Percentiles rank a stretch among this genome's conserved stretches.
phyloP scores from a whole-genome alignment of 2,888 invertebrate genomes.

The Volucella zonaria region DNA sequence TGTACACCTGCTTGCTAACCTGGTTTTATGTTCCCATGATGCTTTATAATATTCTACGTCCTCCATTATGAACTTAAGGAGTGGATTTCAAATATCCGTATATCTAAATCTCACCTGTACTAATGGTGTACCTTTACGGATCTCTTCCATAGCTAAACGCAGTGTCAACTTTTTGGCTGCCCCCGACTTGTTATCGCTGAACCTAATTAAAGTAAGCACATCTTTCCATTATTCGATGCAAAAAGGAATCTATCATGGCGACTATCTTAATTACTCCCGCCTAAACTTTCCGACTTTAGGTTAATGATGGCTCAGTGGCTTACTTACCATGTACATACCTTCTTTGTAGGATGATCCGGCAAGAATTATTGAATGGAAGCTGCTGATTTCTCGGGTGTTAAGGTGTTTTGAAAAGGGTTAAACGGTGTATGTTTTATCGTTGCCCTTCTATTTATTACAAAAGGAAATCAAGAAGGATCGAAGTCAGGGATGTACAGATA shows the following conservation, averaged over 20 bases:
- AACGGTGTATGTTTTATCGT: conserved; percentile 62
- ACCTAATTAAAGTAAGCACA: conserved; percentile 67
- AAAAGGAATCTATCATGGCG: conserved; percentile 59
- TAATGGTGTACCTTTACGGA: not conserved
- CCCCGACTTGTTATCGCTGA: conserved; percentile 55
- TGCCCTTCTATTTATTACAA: conserved; percentile 35
- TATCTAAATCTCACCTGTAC: conserved; percentile 18
- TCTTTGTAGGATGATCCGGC: conserved; percentile 16
- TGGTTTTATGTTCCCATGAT: conserved; percentile 7
- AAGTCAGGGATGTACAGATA: not conserved
- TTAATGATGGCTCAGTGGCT: not conserved
- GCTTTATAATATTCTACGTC: conserved; percentile 25
- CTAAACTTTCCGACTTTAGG: conserved; percentile 61
- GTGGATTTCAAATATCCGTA: conserved; percentile 38
- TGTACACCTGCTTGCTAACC: not conserved
- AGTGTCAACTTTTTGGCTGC: conserved; percentile 49
- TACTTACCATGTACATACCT: not conserved
- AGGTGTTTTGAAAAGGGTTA: conserved; percentile 69
- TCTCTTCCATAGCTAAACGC: conserved; percentile 30
- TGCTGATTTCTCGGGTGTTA: conserved; percentile 51
- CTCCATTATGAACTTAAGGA: conserved; percentile 9
- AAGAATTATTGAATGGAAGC: conserved; percentile 53
- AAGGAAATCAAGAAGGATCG: conserved; percentile 1
- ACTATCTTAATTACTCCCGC: conserved; percentile 66
- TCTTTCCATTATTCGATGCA: conserved; percentile 62